Percentiles rank a stretch among this genome's conserved stretches.
Conservation (phyloP, 2,888 invertebrate species). For the Pegoplata infirma region DNA sequence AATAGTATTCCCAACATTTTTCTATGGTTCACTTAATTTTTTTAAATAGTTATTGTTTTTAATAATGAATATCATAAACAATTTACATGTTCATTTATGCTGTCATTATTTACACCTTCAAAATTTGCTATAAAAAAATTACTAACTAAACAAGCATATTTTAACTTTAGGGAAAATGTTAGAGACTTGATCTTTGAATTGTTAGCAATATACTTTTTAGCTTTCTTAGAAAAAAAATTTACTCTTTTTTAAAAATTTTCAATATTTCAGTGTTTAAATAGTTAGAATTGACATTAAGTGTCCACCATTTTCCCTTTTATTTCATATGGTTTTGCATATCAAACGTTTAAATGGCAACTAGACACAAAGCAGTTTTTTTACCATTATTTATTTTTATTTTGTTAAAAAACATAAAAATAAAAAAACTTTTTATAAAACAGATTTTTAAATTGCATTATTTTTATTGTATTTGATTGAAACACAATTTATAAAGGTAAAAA, state of each 20-base stretch:
- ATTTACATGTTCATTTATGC: constrained; percentile 50
- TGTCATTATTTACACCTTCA: constrained; percentile 51
- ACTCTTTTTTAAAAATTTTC: too few relatives aligned
- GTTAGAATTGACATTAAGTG: too few relatives aligned
- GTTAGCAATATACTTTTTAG: too few relatives aligned
- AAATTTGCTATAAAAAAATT: constrained; percentile 26
- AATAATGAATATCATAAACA: constrained; percentile 27
- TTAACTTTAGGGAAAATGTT: too few relatives aligned
- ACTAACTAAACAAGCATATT: too few relatives aligned
- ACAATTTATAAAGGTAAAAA: background rate
- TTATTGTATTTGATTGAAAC: background rate
- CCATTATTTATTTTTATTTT: background rate
- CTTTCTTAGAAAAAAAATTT: too few relatives aligned
- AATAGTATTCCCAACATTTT: background rate
- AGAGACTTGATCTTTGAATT: too few relatives aligned
- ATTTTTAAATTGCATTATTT: background rate
- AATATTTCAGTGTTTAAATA: too few relatives aligned
- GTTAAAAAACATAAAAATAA: background rate
- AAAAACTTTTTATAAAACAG: background rate
- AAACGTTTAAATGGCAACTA: background rate
- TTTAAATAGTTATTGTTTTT: background rate
- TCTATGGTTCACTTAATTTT: background rate
- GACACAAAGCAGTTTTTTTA: background rate
- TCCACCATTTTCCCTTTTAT: background rate
- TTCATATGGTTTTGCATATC: background rate